These are phyloP conservation scores for Drosophila erecta DNA, from an alignment of 1,140 invertebrate species.

Conservation along the genomic window DNA sequence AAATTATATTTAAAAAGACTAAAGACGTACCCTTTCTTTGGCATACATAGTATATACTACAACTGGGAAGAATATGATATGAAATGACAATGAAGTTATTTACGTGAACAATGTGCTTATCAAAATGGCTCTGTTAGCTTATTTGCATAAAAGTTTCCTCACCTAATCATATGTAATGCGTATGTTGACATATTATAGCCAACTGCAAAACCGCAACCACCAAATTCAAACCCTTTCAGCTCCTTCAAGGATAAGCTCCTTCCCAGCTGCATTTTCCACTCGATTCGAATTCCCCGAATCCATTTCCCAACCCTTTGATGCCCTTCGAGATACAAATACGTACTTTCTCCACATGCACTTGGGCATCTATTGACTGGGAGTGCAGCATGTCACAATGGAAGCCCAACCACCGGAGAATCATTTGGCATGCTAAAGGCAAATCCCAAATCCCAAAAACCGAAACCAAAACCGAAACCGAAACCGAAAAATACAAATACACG, in stretches of 20 bases:
- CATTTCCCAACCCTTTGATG: conserved; percentile 15
- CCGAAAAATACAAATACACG: conserved; percentile 39
- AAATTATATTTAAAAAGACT: too few relatives aligned
- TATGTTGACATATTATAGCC: conserved; percentile 19
- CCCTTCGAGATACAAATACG: conserved; percentile 19
- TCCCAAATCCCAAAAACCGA: conserved; percentile 34
- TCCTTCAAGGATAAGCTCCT: conserved; percentile 4
- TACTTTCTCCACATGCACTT: conserved; percentile 30
- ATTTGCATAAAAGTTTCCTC: too few relatives aligned
- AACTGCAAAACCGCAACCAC: conserved; percentile 2
- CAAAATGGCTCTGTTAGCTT: too few relatives aligned
- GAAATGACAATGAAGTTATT: too few relatives aligned
- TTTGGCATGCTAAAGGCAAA: conserved; percentile 17
- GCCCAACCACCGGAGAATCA: conserved; percentile 31
- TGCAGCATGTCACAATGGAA: conserved; percentile 31
- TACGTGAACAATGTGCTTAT: too few relatives aligned
- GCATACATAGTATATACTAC: too few relatives aligned
- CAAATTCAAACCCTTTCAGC: conserved; percentile 8
- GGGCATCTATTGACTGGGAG: conserved; percentile 43
- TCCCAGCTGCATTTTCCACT: conserved; percentile 19
- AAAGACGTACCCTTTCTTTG: too few relatives aligned
- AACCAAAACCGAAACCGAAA: conserved; percentile 42
- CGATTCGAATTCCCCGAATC: conserved; percentile 9
- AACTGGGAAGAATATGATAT: too few relatives aligned
- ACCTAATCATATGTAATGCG: conserved; percentile 10